Conservation (phyloP, 2,797 vertebrate genomes). For the Micropoecilia bifurca region DNA sequence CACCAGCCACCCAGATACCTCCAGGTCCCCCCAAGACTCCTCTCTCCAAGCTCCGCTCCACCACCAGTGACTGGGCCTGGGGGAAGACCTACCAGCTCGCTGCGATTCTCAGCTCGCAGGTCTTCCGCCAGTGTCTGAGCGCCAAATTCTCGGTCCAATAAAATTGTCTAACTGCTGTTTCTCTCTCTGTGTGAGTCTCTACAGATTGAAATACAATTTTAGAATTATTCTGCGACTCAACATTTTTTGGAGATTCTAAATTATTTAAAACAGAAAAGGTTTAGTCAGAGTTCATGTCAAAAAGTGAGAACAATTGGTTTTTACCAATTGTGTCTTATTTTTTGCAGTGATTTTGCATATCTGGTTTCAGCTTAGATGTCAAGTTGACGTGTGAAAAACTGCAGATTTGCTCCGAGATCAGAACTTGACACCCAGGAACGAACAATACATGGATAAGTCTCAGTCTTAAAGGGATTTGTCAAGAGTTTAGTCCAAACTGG, state of each 20-base stretch:
- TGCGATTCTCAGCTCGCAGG: no score
- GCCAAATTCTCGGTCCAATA: no score
- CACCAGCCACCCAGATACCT: no score
- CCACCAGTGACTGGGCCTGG: no score
- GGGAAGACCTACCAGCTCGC: no score
- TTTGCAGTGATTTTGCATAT: neutral
- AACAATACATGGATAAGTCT: neutral
- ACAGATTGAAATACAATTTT: neutral
- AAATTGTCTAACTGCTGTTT: no score
- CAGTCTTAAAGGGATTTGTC: neutral
- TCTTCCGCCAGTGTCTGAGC: no score
- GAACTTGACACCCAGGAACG: neutral
- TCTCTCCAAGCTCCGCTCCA: no score
- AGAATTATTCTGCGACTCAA: neutral
- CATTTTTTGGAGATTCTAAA: neutral
- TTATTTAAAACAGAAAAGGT: neutral
- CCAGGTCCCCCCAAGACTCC: no score
- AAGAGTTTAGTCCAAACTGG: neutral
- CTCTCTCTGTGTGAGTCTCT: no score
- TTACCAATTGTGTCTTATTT: neutral
- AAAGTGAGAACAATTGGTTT: neutral
- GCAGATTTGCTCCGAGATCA: neutral
- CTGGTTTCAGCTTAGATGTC: neutral
- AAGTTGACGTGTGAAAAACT: neutral
- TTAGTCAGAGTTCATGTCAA: neutral